Conservation (phyloP, 2,797 vertebrate genomes). For the Bucorvus abyssinicus region DNA sequence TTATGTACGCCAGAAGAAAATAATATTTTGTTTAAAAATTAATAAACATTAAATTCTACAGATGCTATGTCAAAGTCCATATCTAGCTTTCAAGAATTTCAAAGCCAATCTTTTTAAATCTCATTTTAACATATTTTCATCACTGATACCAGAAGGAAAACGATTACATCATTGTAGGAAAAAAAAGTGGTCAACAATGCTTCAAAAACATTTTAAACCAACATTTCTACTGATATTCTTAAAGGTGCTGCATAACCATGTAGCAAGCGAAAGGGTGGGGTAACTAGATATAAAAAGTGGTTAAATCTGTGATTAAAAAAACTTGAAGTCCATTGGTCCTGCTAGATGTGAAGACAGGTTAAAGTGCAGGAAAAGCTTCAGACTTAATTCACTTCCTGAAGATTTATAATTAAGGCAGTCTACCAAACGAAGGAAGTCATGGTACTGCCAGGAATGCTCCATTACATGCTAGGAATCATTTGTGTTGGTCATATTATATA, state of each 20-base stretch:
- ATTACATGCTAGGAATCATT: not conserved
- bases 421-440: not conserved
- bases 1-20: not conserved
- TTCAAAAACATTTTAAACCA: not conserved
- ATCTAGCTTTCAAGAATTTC: not conserved
- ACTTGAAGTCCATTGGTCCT: not conserved
- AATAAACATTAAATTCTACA: constrained; percentile 18
- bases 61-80: not conserved
- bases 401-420: not conserved
- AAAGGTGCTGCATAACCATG: not conserved
- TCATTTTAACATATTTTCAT: not conserved
- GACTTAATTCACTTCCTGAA: not conserved
- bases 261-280: not conserved
- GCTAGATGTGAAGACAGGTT: not conserved
- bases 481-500: not conserved
- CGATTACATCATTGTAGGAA: not conserved
- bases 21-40: constrained; percentile 34
- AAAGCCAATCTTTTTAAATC: not conserved
- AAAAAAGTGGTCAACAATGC: not conserved
- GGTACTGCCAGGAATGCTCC: rapidly evolving
- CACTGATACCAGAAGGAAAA: not conserved
- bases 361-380: not conserved
- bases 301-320: not conserved
- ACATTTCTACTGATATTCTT: not conserved
- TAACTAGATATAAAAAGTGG: not conserved